Conservation (phyloP, 2,888 invertebrate species). For the Nemotelus pantherinus region DNA sequence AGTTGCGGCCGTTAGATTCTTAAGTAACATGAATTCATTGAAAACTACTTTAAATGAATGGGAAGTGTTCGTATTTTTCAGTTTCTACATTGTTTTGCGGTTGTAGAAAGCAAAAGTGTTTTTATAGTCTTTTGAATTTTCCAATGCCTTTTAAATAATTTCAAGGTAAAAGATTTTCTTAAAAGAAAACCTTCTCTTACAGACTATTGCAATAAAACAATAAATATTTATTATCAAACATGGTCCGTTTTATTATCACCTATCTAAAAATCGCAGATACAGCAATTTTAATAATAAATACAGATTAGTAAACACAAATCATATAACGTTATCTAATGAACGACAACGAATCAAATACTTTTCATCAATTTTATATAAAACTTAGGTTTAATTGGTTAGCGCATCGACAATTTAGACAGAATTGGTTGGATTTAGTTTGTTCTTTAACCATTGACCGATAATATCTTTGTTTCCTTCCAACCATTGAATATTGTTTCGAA, state of each 20-base stretch:
- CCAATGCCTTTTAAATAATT: too few relatives aligned
- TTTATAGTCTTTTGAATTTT: too few relatives aligned
- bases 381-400: background rate
- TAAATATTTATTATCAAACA: background rate
- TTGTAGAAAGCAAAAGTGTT: too few relatives aligned
- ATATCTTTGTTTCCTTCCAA: constrained; percentile 68
- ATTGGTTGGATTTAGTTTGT: background rate
- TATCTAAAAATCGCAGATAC: constrained; percentile 22
- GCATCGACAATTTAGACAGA: background rate
- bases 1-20: too few relatives aligned
- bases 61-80: too few relatives aligned
- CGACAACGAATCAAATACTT: constrained; percentile 34
- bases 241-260: constrained; percentile 21
- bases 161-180: too few relatives aligned
- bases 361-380: background rate
- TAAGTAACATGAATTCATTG: too few relatives aligned
- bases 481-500: constrained; percentile 86
- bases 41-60: too few relatives aligned
- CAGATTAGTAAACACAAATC: background rate
- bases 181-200: too few relatives aligned
- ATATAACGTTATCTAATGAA: constrained; percentile 11
- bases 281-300: constrained; percentile 18
- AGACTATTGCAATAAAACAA: background rate
- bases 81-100: too few relatives aligned
- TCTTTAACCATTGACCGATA: constrained; percentile 72